Conservation (phyloP, 1,140 invertebrate species). For the Cataglyphis hispanica region DNA sequence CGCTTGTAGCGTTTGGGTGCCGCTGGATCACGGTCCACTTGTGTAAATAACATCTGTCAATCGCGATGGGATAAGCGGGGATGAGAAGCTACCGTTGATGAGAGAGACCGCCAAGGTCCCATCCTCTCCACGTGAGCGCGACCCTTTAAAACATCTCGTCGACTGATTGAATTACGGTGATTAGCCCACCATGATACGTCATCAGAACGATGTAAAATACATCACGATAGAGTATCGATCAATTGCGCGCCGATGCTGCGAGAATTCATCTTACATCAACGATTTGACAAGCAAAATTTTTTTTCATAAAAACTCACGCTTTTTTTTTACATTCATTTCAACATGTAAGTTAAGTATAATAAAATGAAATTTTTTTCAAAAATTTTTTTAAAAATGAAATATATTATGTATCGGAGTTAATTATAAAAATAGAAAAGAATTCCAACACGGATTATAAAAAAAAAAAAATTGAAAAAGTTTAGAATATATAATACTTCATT, state of each 20-base stretch:
- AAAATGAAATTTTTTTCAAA: too few relatives aligned
- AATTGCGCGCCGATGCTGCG: background rate
- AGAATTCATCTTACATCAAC: background rate
- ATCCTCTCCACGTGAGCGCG: conserved; percentile 3
- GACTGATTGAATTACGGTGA: conserved; percentile 49
- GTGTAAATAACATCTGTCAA: conserved; percentile 85
- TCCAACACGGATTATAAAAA: background rate
- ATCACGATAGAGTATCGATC: background rate
- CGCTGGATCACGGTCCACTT: conserved; percentile 68
- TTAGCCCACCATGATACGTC: conserved; percentile 13
- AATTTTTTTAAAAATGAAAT: too few relatives aligned
- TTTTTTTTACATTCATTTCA: too few relatives aligned
- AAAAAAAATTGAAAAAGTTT: background rate
- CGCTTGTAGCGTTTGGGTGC: conserved; percentile 42
- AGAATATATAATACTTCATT: background rate
- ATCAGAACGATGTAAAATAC: conserved; percentile 21
- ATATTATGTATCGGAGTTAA: background rate
- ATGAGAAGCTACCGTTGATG: conserved; percentile 2
- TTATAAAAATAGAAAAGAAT: background rate
- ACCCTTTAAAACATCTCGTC: conserved; percentile 55
- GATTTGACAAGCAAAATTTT: background rate
- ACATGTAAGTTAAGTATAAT: too few relatives aligned
- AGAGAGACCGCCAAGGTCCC: conserved; percentile 18
- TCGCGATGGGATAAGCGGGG: conserved; percentile 68
- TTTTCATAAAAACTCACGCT: too few relatives aligned